phyloP scores from a whole-genome alignment of 1,140 invertebrate genomes.

The Hyles vespertilio region DNA sequence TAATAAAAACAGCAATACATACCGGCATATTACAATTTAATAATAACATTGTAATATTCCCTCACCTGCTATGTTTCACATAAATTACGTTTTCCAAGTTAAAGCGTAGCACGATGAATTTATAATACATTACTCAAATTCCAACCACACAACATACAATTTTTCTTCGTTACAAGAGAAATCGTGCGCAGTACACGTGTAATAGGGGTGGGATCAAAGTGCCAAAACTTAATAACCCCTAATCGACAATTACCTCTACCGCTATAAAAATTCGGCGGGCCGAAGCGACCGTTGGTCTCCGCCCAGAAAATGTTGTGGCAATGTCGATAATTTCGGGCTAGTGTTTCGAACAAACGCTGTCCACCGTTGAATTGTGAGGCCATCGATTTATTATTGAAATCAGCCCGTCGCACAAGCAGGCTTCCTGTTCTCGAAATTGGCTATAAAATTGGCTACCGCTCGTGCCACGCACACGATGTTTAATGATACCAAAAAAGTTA shows the following conservation, averaged over 20 bases:
- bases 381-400: slow-evolving; percentile 73
- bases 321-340: slow-evolving; percentile 62
- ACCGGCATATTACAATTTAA: neutral
- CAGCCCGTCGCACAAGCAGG: slow-evolving; percentile 54
- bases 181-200: neutral
- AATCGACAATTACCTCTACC: slow-evolving; percentile 48
- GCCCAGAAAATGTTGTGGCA: slow-evolving; percentile 48
- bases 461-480: slow-evolving; percentile 53
- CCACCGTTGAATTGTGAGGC: slow-evolving; percentile 39
- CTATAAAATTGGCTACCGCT: slow-evolving; percentile 67
- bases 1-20: no score
- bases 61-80: slow-evolving; percentile 1
- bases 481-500: slow-evolving; percentile 55
- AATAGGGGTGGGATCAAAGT: slow-evolving; percentile 21
- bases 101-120: no score
- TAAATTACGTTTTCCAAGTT: no score
- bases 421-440: slow-evolving; percentile 65
- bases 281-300: slow-evolving; percentile 51
- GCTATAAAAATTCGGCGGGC: slow-evolving; percentile 50
- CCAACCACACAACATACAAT: no score
- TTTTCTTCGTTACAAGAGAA: slow-evolving; percentile 1
- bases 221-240: slow-evolving; percentile 45
- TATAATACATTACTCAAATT: no score
- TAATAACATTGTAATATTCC: neutral
- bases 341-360: slow-evolving; percentile 38